phyloP scores from a whole-genome alignment of 2,888 invertebrate genomes.

The Melipona bicolor region DNA sequence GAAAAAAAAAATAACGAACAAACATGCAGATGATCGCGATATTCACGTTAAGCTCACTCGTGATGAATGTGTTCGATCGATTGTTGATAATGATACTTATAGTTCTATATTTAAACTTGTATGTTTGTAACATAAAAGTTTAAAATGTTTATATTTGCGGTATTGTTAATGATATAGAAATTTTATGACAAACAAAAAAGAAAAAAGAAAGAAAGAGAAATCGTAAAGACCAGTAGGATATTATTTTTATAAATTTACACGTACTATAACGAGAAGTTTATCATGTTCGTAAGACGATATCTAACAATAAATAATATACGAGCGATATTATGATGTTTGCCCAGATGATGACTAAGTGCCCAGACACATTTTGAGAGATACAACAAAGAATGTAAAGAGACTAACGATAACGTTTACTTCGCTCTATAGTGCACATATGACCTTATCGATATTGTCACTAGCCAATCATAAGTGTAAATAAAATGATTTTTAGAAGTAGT shows the following conservation, averaged over 20 bases:
- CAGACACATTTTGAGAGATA: slow-evolving; percentile 38
- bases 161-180: slow-evolving; percentile 5
- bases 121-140: slow-evolving; percentile 31
- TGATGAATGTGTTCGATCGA: slow-evolving; percentile 28
- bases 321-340: background rate
- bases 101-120: slow-evolving; percentile 27
- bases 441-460: slow-evolving; percentile 72
- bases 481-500: slow-evolving; percentile 69
- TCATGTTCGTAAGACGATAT: slow-evolving; percentile 16
- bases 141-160: slow-evolving; percentile 10
- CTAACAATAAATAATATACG: background rate
- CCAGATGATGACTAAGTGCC: slow-evolving; percentile 50
- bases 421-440: slow-evolving; percentile 67
- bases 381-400: slow-evolving; percentile 30
- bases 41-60: background rate
- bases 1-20: background rate
- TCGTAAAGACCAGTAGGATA: slow-evolving; percentile 3
- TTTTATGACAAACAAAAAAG: background rate
- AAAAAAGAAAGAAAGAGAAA: background rate
- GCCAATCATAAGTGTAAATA: slow-evolving; percentile 75
- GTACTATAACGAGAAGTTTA: background rate
- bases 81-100: slow-evolving; percentile 18
- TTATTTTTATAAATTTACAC: slow-evolving; percentile 54
- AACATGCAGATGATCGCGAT: background rate
- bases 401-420: slow-evolving; percentile 32